Percentiles rank a stretch among this genome's conserved stretches.
Conservation (phyloP, 2,797 vertebrate species). For the Nasua narica region DNA sequence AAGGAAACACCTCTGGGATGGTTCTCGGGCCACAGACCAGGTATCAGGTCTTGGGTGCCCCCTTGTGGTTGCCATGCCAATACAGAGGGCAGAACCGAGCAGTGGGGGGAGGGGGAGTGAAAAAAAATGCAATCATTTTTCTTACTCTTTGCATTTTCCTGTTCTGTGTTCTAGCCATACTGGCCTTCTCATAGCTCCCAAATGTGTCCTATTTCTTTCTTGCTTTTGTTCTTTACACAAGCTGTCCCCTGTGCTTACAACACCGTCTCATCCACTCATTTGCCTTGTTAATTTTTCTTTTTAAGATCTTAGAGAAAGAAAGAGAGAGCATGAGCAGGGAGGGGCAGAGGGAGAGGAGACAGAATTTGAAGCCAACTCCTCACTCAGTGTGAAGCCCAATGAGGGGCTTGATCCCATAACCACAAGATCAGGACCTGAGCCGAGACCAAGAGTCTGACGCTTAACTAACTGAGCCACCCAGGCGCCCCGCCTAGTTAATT, state of each 20-base stretch:
- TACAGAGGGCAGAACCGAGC: neutral
- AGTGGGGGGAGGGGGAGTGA: no score
- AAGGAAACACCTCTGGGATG: neutral
- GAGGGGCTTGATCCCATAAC: neutral
- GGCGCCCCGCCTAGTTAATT: neutral
- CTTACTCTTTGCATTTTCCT: neutral
- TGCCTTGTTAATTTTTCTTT: neutral
- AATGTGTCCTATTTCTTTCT: neutral
- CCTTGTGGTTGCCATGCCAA: constrained; percentile 1
- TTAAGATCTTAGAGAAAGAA: neutral
- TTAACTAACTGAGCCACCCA: neutral
- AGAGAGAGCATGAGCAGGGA: neutral
- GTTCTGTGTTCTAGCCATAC: neutral
- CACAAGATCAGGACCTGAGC: neutral
- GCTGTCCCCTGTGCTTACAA: neutral
- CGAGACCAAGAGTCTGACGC: neutral
- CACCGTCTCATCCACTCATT: neutral
- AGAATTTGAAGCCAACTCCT: neutral
- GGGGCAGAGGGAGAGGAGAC: neutral
- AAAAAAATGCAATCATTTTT: neutral
- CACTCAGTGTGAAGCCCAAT: neutral
- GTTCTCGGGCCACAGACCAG: neutral
- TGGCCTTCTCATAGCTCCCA: neutral
- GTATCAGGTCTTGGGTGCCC: neutral
- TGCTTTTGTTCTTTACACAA: neutral